Conservation (phyloP, 2,888 invertebrate genomes). For the Meloe dianella region DNA sequence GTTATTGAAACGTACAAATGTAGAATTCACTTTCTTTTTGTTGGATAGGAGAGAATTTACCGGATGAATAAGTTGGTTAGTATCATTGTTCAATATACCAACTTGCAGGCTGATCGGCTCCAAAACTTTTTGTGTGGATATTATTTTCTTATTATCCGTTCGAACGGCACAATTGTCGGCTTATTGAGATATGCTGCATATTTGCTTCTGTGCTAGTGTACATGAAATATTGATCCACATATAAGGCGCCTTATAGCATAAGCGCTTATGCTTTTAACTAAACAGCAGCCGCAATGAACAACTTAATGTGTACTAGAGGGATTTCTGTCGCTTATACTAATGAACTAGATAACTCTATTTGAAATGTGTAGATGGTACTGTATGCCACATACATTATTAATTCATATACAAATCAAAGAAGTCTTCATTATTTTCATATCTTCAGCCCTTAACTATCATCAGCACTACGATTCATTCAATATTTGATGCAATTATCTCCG, state of each 20-base stretch:
- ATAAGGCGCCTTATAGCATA: no score
- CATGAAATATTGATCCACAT: constrained; percentile 22
- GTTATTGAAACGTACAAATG: no score
- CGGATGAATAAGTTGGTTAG: no score
- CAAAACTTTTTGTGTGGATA: no score
- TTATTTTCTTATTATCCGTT: no score
- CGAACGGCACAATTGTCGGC: background rate
- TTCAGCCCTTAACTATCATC: background rate
- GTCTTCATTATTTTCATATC: constrained; percentile 1
- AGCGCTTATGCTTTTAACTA: constrained; percentile 15
- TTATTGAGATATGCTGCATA: background rate
- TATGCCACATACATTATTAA: constrained; percentile 5
- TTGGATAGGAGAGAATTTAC: no score
- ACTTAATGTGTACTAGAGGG: constrained; percentile 18
- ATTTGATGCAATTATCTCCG: background rate
- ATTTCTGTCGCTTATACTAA: constrained; percentile 38
- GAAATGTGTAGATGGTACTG: constrained; percentile 26
- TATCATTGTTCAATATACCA: no score
- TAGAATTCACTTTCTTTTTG: no score
- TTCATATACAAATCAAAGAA: background rate
- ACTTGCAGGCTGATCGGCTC: no score
- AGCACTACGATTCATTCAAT: background rate
- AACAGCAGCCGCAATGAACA: constrained; percentile 16
- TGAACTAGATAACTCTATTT: constrained; percentile 38
- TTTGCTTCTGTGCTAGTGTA: background rate